Base-by-base conservation (phyloP, 1,140 invertebrate species). In the Trichonephila clavipes region DNA sequence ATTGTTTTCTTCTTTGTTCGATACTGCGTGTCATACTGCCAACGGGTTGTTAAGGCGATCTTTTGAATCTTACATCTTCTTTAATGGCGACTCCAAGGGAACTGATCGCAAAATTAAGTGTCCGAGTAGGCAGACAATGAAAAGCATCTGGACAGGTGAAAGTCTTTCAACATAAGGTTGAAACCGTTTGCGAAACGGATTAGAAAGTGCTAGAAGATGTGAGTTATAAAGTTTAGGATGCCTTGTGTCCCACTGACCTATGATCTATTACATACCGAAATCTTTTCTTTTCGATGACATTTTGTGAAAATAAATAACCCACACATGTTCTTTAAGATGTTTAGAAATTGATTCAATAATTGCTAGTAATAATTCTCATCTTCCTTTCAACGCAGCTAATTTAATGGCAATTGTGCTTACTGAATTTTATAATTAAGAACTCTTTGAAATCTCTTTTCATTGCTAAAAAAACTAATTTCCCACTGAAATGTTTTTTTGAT, bases 101-200 rank as follows among this genome's bases (percentile, higher is more conserved):
- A 77, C 12, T 77, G 72, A 77, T 77, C 34, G 44, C 44, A 77
- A 59, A 83, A 83, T 83, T 83, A 83, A 83, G 82, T 59, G 51
- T 59, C 44, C 14, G 14, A 24, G 14, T 19, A n/a, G 21, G 44
- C 21, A 59, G 58, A 83, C 82, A 83, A 83, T 83, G 24, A 16
- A 83, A 59, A 58, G 10, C n/a, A 83, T n/a, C 24, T 44, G 19
- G 40, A 83, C 51, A 19, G 44, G 82, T 58, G 82, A 83, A 59
- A 83, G 82, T 58, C 3, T 19, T 83, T 83, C 58, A 40, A 40
- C 82, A 83, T 19, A 83, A 83, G 40, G 18, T 51, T 1, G 82
- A 24, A 83, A 24, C n/a, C 24, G 82, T 83, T 83, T 83, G 40
- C 82, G 82, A 83, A 83, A 83, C 51, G 24, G 51, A 58, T 58